These are phyloP conservation scores for Enteromius treurensis DNA, from an alignment of 2,797 vertebrate species.

Conservation along the genomic window DNA sequence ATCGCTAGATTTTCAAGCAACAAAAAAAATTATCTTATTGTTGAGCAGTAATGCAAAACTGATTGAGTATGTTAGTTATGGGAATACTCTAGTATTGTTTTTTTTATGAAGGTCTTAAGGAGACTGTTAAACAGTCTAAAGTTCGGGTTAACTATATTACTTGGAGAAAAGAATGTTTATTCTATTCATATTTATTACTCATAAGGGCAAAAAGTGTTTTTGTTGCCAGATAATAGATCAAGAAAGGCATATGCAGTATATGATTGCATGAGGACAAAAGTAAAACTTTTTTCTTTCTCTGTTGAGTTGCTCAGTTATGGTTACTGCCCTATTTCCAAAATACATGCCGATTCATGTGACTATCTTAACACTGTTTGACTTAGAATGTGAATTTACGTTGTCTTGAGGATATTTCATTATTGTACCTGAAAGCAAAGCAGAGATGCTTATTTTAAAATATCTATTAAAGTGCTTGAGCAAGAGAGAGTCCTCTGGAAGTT, in stretches of 20 bases:
- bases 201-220: background rate
- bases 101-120: background rate
- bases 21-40: too few species aligned
- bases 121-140: background rate
- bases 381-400: background rate
- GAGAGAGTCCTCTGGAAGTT: background rate
- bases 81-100: background rate
- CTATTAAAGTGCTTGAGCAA: background rate
- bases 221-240: background rate
- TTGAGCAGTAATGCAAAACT: background rate
- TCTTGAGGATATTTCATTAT: background rate
- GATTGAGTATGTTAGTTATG: background rate
- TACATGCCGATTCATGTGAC: background rate
- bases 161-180: background rate
- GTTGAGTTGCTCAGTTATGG: background rate
- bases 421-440: background rate
- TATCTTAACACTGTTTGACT: background rate
- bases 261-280: background rate
- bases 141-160: background rate
- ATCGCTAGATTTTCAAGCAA: background rate
- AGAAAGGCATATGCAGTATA: background rate
- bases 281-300: background rate
- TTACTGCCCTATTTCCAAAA: background rate
- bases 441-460: background rate
- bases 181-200: background rate